Base-by-base conservation (phyloP, 2,113 vertebrate species). In the Crotalus horridus region DNA sequence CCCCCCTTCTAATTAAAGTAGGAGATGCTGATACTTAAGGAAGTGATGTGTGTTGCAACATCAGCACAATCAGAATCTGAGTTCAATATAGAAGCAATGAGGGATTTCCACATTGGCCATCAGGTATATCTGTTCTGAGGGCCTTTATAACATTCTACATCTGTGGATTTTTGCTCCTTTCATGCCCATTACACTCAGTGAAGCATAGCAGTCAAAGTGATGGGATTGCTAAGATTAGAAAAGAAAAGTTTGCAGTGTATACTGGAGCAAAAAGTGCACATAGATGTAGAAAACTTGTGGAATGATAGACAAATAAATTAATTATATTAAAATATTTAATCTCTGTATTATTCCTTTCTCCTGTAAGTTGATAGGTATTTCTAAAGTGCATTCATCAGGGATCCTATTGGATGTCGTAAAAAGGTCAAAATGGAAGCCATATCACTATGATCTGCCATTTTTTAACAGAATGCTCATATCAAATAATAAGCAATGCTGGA, bases 241-340 rank as follows among this genome's bases (percentile, higher is more conserved):
- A 95, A 29, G 87, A 94, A 95, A 95, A 94, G 92, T 94, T 94
- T 53, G 26, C 96, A 92, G 89, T 92, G 94, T 90, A 91, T 33
- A 15, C 43, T 56, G 90, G 93, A 94, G 94, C 88, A 95, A 93
- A 95, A 93, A 85, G 87, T 95, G 61, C 92, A 96, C 93, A 74
- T 89, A 96, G 94, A 93, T 46, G 95, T 95, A 96, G 95, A 95
- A 74, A 93, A 95, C 92, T 96, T 95, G 87, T 92, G 56, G 55
- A 95, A 96, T 94, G 81, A 7, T 91, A 94, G 94, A 93, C 92
- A 94, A 96, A 95, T 94, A 93, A 94, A 9, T 51, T 51, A 51
- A 95, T 95, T 85, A 93, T 95, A 90, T 92, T 54, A 91, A 95
- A 92, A 96, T 95, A 94, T 91, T 20, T 93, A 94, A 93, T 94